Evolutionary conservation across 1,140 invertebrate species (phyloP).

Genomic region (Amphibalanus amphitrite): DNA sequence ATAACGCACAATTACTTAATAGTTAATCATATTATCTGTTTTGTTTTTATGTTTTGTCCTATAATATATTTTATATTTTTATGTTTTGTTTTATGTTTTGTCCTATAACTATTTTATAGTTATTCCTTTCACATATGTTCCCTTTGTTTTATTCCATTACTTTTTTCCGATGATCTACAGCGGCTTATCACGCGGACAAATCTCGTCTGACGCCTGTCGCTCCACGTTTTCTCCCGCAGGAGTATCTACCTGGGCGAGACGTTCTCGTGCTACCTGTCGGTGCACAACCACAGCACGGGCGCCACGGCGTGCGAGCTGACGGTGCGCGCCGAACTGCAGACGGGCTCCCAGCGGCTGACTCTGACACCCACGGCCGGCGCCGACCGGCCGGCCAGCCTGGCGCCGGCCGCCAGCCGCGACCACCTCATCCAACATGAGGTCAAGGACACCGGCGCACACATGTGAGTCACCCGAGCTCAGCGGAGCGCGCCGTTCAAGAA

Average conservation of each 20-base stretch:
- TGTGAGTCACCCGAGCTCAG: too few species aligned
- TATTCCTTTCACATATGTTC: too few species aligned
- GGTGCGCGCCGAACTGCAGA: conserved; percentile 79
- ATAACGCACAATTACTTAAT: too few species aligned
- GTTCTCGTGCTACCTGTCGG: conserved; percentile 91
- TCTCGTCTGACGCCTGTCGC: too few species aligned
- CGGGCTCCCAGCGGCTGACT: conserved; percentile 63
- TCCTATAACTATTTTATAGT: too few species aligned
- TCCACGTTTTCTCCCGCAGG: conserved; percentile 24
- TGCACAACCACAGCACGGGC: conserved; percentile 83
- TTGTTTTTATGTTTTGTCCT: too few species aligned
- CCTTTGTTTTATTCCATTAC: too few species aligned
- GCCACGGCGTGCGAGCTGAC: conserved; percentile 58
- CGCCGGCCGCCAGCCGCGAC: conserved; percentile 72
- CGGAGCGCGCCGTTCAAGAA: too few species aligned
- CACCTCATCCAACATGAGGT: conserved; percentile 95
- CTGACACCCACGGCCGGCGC: conserved; percentile 36
- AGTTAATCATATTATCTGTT: too few species aligned
- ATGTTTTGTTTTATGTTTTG: conserved; percentile 21
- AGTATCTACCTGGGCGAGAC: conserved; percentile 85
- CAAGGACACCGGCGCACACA: conserved; percentile 92
- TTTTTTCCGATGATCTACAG: too few species aligned
- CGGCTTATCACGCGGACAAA: too few species aligned
- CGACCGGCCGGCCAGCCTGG: conserved; percentile 35
- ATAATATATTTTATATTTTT: conserved; percentile 11